Evolutionary conservation across 2,888 invertebrate species (phyloP).

Genomic region (Hoplodrina ambigua): DNA sequence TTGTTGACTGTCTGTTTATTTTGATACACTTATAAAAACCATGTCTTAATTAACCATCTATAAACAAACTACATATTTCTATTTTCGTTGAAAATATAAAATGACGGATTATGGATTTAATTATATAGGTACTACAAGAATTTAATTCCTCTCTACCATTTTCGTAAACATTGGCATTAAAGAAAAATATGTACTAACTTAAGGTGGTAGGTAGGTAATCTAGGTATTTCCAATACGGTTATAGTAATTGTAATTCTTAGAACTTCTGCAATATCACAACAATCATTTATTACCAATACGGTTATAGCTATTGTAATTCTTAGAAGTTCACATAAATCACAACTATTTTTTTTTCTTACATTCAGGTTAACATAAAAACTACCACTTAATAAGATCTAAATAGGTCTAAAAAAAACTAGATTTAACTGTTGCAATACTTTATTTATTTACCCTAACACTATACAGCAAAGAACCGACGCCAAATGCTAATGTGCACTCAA

Average conservation of each 20-base stretch:
- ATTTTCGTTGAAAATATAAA: neutral
- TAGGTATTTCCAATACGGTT: too few species aligned
- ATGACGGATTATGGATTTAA: neutral
- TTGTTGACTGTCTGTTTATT: neutral
- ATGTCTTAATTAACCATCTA: neutral
- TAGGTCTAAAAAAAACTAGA: neutral
- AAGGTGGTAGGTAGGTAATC: too few species aligned
- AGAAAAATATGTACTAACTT: too few species aligned
- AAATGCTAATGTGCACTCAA: conserved; percentile 16
- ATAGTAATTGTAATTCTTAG: neutral
- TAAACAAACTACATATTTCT: neutral
- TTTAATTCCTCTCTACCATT: neutral
- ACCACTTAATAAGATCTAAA: too few species aligned
- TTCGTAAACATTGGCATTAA: too few species aligned
- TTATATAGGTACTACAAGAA: neutral
- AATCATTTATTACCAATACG: too few species aligned
- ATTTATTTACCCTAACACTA: conserved; percentile 2
- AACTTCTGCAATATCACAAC: too few species aligned
- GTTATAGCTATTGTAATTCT: neutral
- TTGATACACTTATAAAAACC: neutral
- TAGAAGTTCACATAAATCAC: neutral
- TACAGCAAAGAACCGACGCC: neutral
- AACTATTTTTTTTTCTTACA: neutral
- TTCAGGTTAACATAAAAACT: neutral
- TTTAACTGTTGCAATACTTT: neutral